These are phyloP conservation scores for Threskiornis aethiopicus DNA, from an alignment of 2,797 vertebrate species.

Conservation along the genomic window DNA sequence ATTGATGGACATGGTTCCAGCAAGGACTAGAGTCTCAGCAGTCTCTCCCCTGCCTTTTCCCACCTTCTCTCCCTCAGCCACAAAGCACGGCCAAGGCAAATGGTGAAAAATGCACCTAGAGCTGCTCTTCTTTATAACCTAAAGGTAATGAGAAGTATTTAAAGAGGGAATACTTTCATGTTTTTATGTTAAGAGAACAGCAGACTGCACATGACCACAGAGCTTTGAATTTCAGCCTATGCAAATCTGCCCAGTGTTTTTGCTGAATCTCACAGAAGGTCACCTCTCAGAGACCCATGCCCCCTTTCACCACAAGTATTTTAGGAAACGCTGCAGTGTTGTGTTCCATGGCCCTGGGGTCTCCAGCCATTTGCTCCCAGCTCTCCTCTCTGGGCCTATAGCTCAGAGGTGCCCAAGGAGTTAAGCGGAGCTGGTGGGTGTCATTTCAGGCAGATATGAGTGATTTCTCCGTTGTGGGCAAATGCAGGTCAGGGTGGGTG, in stretches of 20 bases:
- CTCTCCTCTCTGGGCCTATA: neutral
- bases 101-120: neutral
- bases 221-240: neutral
- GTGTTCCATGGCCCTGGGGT: fast-evolving
- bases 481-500: neutral
- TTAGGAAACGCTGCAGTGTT: neutral
- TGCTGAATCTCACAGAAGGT: neutral
- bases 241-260: neutral
- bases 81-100: neutral
- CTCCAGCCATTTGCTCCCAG: neutral
- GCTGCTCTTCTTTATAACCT: neutral
- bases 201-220: neutral
- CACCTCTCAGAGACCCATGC: neutral
- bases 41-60: neutral
- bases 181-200: neutral
- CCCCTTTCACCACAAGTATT: neutral
- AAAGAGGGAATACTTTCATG: neutral
- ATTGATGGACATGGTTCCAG: neutral
- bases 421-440: neutral
- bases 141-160: neutral
- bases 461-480: neutral
- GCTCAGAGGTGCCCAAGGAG: neutral
- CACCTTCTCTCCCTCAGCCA: neutral
- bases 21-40: neutral
- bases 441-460: neutral